Evolutionary conservation across 2,888 invertebrate genomes (phyloP).

Genomic region (Acheta domesticus): DNA sequence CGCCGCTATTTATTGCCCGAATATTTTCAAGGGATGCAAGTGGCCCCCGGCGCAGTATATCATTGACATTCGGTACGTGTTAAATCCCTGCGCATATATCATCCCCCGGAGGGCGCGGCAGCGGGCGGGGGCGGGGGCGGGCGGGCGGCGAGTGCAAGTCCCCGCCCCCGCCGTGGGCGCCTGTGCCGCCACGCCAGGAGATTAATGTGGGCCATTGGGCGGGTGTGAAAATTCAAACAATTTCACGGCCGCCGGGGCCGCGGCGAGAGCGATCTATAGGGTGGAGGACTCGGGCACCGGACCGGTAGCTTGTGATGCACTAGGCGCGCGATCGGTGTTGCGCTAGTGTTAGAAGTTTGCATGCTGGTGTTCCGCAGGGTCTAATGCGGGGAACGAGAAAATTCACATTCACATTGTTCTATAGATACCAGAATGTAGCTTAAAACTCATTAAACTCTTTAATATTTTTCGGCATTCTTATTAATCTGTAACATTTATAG

Average conservation of each 20-base stretch:
- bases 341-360: no score
- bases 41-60: background rate
- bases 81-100: background rate
- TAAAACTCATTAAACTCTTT: no score
- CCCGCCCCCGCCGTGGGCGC: background rate
- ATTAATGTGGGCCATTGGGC: background rate
- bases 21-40: slow-evolving; percentile 18
- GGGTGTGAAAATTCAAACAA: slow-evolving; percentile 18
- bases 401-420: no score
- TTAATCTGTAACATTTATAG: no score
- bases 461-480: no score
- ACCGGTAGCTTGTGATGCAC: no score
- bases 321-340: no score
- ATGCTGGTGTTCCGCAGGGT: no score
- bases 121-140: background rate
- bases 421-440: no score
- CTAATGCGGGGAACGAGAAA: no score
- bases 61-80: slow-evolving; percentile 18
- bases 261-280: background rate
- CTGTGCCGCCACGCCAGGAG: background rate
- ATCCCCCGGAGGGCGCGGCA: background rate
- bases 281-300: no score
- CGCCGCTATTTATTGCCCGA: slow-evolving; percentile 1
- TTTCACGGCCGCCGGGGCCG: background rate
- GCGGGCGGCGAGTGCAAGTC: no score